Conservation (phyloP, 2,113 vertebrate species). For the cat (Felis catus) region F.catus_Fca126_mat1.0 CM031423.1:36287001-36287500, state of each 20-base stretch:
- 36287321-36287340: background rate
- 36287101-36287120: background rate
- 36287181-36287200: background rate
- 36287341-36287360: background rate
- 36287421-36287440: background rate
- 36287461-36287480: constrained; percentile 25
- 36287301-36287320: background rate
- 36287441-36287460: constrained; percentile 42
- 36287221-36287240: background rate
- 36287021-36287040: background rate
- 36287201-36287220: rapidly evolving
- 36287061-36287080: background rate
- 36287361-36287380: background rate
- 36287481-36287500: background rate
- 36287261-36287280: background rate
- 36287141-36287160: background rate
- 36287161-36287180: background rate
- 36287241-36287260: background rate
- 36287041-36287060: background rate
- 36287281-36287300: rapidly evolving
- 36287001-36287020: rapidly evolving
- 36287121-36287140: background rate
- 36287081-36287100: background rate
- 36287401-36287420: constrained; percentile 62
- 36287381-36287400: constrained; percentile 51